These are phyloP conservation scores for Malacoraja senta DNA, from an alignment of 2,797 vertebrate species.

Conservation along the genomic window DNA sequence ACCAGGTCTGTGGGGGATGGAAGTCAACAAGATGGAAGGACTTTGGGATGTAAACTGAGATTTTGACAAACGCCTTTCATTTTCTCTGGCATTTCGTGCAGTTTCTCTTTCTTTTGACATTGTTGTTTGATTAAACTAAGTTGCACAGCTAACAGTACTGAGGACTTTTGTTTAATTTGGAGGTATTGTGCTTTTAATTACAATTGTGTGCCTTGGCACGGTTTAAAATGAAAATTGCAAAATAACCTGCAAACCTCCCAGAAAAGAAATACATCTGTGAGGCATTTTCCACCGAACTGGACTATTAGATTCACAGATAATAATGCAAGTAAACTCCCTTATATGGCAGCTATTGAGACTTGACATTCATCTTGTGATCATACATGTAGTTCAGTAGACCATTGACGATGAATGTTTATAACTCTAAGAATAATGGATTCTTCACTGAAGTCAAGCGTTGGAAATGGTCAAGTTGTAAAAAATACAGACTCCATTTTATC, in stretches of 20 bases:
- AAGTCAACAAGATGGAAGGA: not conserved
- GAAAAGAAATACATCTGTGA: conserved; percentile 29
- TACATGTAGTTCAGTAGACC: not conserved
- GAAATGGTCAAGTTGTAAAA: not conserved
- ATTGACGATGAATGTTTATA: not conserved
- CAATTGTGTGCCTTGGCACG: conserved; percentile 33
- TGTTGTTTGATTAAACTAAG: conserved; percentile 3
- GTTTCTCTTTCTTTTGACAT: not conserved
- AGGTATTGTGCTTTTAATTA: conserved; percentile 35
- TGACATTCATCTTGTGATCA: not conserved
- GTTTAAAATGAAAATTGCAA: conserved; percentile 35
- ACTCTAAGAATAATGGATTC: not conserved
- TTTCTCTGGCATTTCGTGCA: not conserved
- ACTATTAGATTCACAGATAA: conserved; percentile 28
- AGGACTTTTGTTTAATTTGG: conserved; percentile 8
- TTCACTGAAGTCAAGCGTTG: not conserved
- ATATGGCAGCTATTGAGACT: not conserved
- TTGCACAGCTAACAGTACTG: not conserved
- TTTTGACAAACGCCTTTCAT: conserved; percentile 15
- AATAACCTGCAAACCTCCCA: conserved; percentile 25
- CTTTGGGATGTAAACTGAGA: conserved; percentile 6
- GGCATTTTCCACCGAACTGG: conserved; percentile 24
- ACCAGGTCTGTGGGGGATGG: too few species aligned
- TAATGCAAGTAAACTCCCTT: not conserved
- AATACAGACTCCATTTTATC: not conserved